Conservation (phyloP, 2,113 vertebrate genomes). For the Lontra canadensis region DNA sequence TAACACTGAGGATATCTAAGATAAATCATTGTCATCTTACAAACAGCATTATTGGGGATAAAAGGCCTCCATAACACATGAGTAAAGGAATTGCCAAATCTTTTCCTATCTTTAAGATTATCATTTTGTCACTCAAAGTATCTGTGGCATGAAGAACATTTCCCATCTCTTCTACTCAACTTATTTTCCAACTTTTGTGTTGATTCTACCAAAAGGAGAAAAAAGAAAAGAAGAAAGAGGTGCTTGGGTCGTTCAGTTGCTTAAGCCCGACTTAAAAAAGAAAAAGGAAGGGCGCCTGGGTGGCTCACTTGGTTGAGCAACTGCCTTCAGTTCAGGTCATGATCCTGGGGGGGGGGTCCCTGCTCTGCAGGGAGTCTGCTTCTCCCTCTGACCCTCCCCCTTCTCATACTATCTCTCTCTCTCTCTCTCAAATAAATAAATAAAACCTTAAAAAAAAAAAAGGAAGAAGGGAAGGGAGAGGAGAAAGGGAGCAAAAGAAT, state of each 20-base stretch:
- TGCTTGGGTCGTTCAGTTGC: not conserved
- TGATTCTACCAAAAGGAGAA: not conserved
- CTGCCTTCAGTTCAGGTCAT: too few species aligned
- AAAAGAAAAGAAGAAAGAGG: not conserved
- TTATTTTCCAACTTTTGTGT: not conserved
- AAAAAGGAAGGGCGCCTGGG: too few species aligned
- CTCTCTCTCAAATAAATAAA: too few species aligned
- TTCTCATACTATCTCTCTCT: too few species aligned
- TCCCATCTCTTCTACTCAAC: not conserved
- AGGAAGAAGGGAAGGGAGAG: not conserved
- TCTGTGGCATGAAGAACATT: not conserved
- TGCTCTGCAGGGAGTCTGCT: too few species aligned
- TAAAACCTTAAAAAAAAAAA: not conserved
- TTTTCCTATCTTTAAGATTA: not conserved
- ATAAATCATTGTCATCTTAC: conserved; percentile 7
- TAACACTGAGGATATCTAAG: not conserved
- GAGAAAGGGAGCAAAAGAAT: not conserved
- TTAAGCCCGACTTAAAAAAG: not conserved
- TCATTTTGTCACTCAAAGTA: not conserved
- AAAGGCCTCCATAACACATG: not conserved
- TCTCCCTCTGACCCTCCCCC: too few species aligned
- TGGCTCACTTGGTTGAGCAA: too few species aligned
- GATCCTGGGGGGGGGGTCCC: too few species aligned
- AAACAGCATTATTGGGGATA: not conserved
- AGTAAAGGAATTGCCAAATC: not conserved